phyloP scores from a whole-genome alignment of 2,888 invertebrate species.

The Aplocera efformata region DNA sequence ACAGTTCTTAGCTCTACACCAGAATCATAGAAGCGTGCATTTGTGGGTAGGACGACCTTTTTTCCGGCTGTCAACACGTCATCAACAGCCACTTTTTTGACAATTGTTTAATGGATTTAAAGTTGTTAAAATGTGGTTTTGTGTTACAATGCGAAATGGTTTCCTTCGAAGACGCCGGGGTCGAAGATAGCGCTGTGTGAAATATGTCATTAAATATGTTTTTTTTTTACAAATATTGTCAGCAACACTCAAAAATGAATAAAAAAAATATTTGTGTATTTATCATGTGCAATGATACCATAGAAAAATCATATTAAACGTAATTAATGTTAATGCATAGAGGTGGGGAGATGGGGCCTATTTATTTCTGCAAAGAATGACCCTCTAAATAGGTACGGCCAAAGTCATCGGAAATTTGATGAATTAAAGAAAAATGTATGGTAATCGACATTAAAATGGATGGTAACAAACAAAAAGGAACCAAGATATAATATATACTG shows the following conservation, averaged over 20 bases:
- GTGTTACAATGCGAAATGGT: too few species aligned
- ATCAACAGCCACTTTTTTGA: constrained; percentile 45
- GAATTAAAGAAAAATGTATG: constrained; percentile 58
- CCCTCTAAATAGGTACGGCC: not conserved
- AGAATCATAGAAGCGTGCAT: constrained; percentile 52
- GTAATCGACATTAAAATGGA: constrained; percentile 45
- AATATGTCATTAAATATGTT: too few species aligned
- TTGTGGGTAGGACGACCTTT: constrained; percentile 64
- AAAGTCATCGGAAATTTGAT: constrained; percentile 35
- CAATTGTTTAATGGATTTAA: constrained; percentile 11
- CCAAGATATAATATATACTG: constrained; percentile 5
- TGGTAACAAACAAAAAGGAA: constrained; percentile 32
- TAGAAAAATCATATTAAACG: too few species aligned
- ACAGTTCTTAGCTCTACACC: constrained; percentile 29
- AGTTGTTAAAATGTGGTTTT: not conserved
- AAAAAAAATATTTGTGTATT: too few species aligned
- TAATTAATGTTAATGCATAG: too few species aligned
- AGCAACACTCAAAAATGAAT: too few species aligned
- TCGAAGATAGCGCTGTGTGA: too few species aligned
- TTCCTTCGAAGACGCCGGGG: too few species aligned
- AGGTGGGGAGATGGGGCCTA: too few species aligned
- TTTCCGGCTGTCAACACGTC: constrained; percentile 67
- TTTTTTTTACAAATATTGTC: too few species aligned
- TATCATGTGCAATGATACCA: too few species aligned
- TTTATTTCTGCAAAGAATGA: too few species aligned